Percentiles rank a stretch among this genome's conserved stretches.
These are phyloP conservation scores for Avahi laniger DNA, from an alignment of 2,797 vertebrate species.

Conservation along the genomic window DNA sequence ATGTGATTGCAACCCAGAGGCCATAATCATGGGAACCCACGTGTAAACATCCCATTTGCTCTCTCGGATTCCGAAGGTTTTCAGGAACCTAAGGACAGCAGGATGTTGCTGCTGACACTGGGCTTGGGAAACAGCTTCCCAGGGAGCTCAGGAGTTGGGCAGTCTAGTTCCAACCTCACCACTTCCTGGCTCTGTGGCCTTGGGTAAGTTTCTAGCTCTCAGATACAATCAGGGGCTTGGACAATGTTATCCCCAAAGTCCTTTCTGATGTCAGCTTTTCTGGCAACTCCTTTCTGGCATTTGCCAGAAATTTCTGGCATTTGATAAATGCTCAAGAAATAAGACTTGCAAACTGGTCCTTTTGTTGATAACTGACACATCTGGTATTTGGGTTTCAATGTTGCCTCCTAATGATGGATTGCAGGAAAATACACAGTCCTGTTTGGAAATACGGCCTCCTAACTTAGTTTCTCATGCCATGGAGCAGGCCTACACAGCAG, in stretches of 20 bases:
- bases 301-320: slow-evolving; percentile 17
- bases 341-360: slow-evolving; percentile 2
- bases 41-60: background rate
- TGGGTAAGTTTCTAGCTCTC: background rate
- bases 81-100: background rate
- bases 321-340: slow-evolving; percentile 21
- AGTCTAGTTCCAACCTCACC: background rate
- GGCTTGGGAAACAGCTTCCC: too few species aligned
- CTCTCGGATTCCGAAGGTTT: background rate
- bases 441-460: background rate
- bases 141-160: background rate
- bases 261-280: slow-evolving; percentile 1
- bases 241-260: background rate
- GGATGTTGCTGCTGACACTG: background rate
- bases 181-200: background rate
- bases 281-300: background rate
- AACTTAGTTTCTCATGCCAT: background rate
- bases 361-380: background rate
- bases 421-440: slow-evolving; percentile 26
- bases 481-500: background rate
- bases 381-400: slow-evolving; percentile 19
- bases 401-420: background rate
- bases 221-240: background rate
- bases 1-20: background rate
- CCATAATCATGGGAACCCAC: background rate